Conservation (phyloP, 2,888 invertebrate genomes). For the Ectemnius cavifrons region DNA sequence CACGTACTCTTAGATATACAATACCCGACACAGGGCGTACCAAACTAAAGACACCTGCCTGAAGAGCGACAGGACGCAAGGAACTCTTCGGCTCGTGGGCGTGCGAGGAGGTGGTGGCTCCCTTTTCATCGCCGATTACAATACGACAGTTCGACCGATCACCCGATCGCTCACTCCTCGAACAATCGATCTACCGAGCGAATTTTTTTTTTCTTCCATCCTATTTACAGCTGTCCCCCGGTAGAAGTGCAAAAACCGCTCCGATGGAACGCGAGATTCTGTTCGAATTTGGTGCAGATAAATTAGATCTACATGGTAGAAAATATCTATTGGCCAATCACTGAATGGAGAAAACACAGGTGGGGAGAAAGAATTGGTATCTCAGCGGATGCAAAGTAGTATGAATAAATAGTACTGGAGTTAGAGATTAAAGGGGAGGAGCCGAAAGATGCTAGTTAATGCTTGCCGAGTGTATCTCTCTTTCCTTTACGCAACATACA, state of each 20-base stretch:
- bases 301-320: conserved; percentile 65
- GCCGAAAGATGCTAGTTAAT: conserved; percentile 55
- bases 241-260: conserved; percentile 3
- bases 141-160: neutral
- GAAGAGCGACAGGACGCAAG: conserved; percentile 66
- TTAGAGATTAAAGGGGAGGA: conserved; percentile 67
- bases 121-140: conserved; percentile 19
- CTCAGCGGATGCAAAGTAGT: conserved; percentile 61
- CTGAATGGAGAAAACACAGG: conserved; percentile 60
- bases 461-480: conserved; percentile 26
- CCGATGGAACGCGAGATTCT: no score
- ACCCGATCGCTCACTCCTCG: neutral
- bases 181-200: neutral
- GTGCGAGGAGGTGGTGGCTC: conserved; percentile 67
- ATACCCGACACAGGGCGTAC: conserved; percentile 10
- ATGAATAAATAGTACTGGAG: conserved; percentile 73
- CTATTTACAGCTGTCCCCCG: conserved; percentile 3
- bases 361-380: conserved; percentile 46
- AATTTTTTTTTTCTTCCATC: conserved; percentile 1
- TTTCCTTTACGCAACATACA: neutral
- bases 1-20: conserved; percentile 52
- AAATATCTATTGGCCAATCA: conserved; percentile 73
- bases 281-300: conserved; percentile 36
- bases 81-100: conserved; percentile 69
- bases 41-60: conserved; percentile 65